Percentiles rank a stretch among this genome's conserved stretches.
Evolutionary conservation across 35 echinoderm and acorn worm species (phyloP).

Genomic region (Amphiura filiformis): DNA sequence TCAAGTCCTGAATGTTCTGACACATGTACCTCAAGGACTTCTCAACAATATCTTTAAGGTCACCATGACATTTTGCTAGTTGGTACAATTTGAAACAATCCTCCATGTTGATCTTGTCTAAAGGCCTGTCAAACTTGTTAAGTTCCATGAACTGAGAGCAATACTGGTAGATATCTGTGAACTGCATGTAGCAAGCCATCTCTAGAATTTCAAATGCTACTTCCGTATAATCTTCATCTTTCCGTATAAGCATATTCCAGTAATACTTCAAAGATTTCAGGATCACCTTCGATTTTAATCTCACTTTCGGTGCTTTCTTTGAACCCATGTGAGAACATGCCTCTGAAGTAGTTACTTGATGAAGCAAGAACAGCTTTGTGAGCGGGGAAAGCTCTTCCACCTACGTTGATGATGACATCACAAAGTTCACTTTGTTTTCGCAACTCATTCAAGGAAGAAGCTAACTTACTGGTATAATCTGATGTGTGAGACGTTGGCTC

Average conservation of each 20-base stretch:
- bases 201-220: background rate
- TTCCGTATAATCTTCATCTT: no score
- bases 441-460: conserved; percentile 3
- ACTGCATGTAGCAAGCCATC: background rate
- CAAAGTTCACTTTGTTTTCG: conserved; percentile 59
- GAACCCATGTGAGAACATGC: conserved; percentile 56
- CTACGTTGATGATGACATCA: conserved; percentile 74
- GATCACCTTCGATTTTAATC: no score
- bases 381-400: conserved; percentile 46
- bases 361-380: conserved; percentile 76
- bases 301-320: no score
- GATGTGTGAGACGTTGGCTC: no score
- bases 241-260: no score
- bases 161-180: background rate
- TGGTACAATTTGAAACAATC: background rate
- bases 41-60: background rate
- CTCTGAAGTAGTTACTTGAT: conserved; percentile 78
- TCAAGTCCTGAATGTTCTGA: background rate
- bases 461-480: no score
- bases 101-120: background rate
- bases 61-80: background rate
- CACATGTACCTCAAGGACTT: background rate
- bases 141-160: background rate
- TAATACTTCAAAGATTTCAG: no score
- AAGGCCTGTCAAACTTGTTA: no score